Evolutionary conservation across 2,888 invertebrate genomes (phyloP).

Genomic region (Drosophila formosana): DNA sequence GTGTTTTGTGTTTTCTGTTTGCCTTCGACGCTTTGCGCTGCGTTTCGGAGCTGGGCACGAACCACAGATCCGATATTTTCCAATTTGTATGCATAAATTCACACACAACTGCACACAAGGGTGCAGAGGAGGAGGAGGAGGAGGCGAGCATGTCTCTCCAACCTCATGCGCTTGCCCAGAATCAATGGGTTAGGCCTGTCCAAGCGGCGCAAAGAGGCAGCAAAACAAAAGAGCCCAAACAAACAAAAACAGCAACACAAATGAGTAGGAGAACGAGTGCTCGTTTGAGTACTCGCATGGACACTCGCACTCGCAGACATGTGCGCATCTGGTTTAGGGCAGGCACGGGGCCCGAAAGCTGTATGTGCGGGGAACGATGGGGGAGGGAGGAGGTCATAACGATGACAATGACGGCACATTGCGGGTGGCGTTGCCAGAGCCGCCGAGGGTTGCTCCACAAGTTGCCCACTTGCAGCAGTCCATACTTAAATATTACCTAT

Average conservation of each 20-base stretch:
- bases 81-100: constrained; percentile 80
- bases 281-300: constrained; percentile 29
- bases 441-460: constrained; percentile 34
- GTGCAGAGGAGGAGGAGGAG: constrained; percentile 11
- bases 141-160: neutral
- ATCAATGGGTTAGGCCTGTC: constrained; percentile 43
- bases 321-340: constrained; percentile 79
- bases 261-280: constrained; percentile 33
- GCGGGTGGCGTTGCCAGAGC: constrained; percentile 51
- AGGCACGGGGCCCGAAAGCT: constrained; percentile 19
- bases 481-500: neutral
- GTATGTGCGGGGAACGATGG: constrained; percentile 8
- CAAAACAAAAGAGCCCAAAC: constrained; percentile 77
- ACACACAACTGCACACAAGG: constrained; percentile 64
- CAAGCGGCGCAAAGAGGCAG: constrained; percentile 31
- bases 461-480: constrained; percentile 11
- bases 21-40: constrained; percentile 8
- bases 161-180: neutral
- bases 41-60: constrained; percentile 73
- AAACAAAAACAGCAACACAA: constrained; percentile 37
- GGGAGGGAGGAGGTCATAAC: constrained; percentile 34
- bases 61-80: constrained; percentile 83
- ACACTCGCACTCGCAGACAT: constrained; percentile 34
- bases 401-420: constrained; percentile 56
- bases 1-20: constrained; percentile 22